A percentile compares a stretch with the other conserved stretches of the same genome.
Evolutionary conservation across 35 echinoderm and acorn worm genomes (phyloP).

Genomic region (Holothuria glaberrima): DNA sequence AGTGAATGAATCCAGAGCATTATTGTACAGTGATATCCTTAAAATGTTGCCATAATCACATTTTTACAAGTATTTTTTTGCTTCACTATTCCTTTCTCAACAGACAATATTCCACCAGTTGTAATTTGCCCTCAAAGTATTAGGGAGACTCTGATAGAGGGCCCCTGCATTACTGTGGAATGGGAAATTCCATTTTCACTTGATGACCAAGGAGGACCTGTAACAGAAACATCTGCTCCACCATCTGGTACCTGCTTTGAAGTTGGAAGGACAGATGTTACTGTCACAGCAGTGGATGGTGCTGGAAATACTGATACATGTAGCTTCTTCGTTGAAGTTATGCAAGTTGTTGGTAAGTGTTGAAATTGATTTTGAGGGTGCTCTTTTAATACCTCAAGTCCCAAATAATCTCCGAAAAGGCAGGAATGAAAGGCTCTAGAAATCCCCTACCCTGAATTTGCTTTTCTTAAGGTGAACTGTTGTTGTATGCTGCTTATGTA

Average conservation of each 20-base stretch:
- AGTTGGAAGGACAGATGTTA: not conserved
- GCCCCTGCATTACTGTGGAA: not conserved
- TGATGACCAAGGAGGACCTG: conserved; percentile 2
- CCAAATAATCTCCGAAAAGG: too few species aligned
- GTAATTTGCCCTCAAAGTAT: not conserved
- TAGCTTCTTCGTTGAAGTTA: not conserved
- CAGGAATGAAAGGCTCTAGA: too few species aligned
- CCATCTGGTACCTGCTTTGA: conserved; percentile 38
- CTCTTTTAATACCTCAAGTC: too few species aligned
- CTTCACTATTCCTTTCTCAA: not conserved
- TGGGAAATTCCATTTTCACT: conserved; percentile 13
- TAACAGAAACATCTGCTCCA: not conserved
- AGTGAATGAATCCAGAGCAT: too few species aligned
- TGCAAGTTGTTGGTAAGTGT: not conserved
- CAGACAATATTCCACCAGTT: conserved; percentile 33
- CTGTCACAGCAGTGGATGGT: conserved; percentile 10
- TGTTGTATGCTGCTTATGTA: too few species aligned
- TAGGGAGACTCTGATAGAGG: conserved; percentile 1
- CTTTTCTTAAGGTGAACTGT: too few species aligned
- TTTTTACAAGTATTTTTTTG: too few species aligned
- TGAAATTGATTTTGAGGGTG: not conserved
- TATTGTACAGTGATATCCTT: too few species aligned
- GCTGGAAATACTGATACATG: not conserved
- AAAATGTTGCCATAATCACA: too few species aligned
- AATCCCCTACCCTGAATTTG: too few species aligned